A percentile compares a stretch with the other conserved stretches of the same genome.
These are phyloP conservation scores for Caenorhabditis doughertyi DNA, from an alignment of 2,888 invertebrate species.

Conservation along the genomic window DNA sequence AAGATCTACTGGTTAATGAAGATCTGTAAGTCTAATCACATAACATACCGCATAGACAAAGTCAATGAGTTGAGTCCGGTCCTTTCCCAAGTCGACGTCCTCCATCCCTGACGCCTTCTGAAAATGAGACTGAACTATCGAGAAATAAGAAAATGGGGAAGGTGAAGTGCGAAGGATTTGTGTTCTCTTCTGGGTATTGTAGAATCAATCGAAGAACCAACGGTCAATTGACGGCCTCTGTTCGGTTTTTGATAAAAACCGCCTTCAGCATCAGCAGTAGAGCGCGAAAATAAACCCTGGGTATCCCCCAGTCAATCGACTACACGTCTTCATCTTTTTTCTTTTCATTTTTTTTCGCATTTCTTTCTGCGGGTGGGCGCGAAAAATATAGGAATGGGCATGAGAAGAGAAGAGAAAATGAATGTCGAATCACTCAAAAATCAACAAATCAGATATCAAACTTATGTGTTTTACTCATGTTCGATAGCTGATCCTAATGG, in stretches of 20 bases:
- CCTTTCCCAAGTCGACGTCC: constrained; percentile 74
- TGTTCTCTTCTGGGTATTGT: constrained; percentile 8
- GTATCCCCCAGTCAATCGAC: constrained; percentile 41
- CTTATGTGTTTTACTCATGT: constrained; percentile 30
- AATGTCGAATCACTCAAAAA: constrained; percentile 48
- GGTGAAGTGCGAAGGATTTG: constrained; percentile 9
- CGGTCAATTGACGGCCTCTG: constrained; percentile 64
- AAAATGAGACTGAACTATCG: constrained; percentile 5
- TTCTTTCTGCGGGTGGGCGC: constrained; percentile 24
- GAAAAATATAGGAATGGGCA: constrained; percentile 32
- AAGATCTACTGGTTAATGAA: too few species aligned
- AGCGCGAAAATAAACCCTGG: constrained; percentile 61
- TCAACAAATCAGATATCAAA: constrained; percentile 61
- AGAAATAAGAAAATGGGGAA: background rate
- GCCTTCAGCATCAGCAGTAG: constrained; percentile 60
- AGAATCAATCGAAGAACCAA: constrained; percentile 62
- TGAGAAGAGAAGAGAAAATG: background rate
- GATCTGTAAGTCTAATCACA: background rate
- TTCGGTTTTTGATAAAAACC: constrained; percentile 65
- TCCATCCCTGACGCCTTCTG: constrained; percentile 65
- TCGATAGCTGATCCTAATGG: constrained; percentile 12
- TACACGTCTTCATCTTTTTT: constrained; percentile 26
- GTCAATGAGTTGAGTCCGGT: constrained; percentile 71
- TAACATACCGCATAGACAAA: constrained; percentile 71
- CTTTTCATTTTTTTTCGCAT: background rate